These are phyloP conservation scores for Papilio polyxenes DNA, from an alignment of 1,140 invertebrate genomes.

Conservation along the genomic window DNA sequence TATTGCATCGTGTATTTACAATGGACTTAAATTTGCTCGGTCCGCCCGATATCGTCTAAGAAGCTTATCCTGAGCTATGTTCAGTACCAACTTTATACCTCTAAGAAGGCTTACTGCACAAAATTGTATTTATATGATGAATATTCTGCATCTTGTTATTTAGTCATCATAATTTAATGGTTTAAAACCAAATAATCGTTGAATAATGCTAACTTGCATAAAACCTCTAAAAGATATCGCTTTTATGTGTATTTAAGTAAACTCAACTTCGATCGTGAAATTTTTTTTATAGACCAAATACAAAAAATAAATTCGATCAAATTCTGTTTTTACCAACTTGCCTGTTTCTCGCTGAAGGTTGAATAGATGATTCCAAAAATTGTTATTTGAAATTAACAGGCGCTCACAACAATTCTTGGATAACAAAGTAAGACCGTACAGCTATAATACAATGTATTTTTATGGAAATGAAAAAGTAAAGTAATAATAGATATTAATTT, in stretches of 20 bases:
- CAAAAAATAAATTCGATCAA: neutral
- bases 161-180: too few species aligned
- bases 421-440: too few species aligned
- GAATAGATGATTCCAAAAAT: neutral
- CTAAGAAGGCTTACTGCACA: constrained; percentile 26
- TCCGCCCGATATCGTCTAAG: constrained; percentile 24
- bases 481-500: neutral
- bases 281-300: neutral
- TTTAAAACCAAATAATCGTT: neutral
- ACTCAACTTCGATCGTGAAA: neutral
- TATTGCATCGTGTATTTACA: constrained; percentile 33
- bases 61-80: constrained; percentile 34
- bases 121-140: constrained; percentile 33
- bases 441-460: neutral
- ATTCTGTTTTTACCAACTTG: neutral
- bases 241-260: too few species aligned
- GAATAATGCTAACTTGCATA: too few species aligned
- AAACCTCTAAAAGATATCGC: too few species aligned
- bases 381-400: neutral
- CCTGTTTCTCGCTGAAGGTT: neutral
- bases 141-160: constrained; percentile 14
- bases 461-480: neutral
- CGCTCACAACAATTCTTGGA: neutral
- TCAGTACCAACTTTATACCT: constrained; percentile 14
- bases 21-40: constrained; percentile 38